A percentile compares a stretch with the other conserved stretches of the same genome.
These are phyloP conservation scores for Eubucco bourcierii DNA, from an alignment of 2,113 vertebrate species.

Conservation along the genomic window DNA sequence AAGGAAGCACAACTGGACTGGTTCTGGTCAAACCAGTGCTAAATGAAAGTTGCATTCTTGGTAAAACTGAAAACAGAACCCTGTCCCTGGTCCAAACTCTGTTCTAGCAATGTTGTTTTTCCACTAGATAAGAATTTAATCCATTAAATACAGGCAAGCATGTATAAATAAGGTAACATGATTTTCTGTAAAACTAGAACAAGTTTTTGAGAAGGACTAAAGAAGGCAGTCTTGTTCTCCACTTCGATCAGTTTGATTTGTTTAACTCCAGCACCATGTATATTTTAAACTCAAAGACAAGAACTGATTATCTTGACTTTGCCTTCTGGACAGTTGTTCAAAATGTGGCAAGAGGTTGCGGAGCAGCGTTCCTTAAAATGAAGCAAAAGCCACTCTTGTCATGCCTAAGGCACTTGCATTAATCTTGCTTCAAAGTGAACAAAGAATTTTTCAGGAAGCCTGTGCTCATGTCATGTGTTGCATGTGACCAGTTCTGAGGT, in stretches of 20 bases:
- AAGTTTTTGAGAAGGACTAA: background rate
- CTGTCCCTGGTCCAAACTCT: background rate
- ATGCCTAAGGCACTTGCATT: no score
- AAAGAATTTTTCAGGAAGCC: background rate
- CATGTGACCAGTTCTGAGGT: background rate
- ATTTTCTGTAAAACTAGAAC: background rate
- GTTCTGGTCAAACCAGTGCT: constrained; percentile 9
- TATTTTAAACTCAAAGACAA: background rate
- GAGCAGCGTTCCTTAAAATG: background rate
- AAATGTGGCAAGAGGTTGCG: background rate
- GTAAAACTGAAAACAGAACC: constrained; percentile 54
- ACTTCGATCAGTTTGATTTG: background rate
- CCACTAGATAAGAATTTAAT: background rate
- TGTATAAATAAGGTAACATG: background rate
- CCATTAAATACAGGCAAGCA: background rate
- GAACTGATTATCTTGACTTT: background rate
- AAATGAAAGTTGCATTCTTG: constrained; percentile 25
- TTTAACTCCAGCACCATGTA: background rate
- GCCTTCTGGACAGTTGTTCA: background rate
- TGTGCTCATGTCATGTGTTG: background rate
- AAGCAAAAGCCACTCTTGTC: background rate
- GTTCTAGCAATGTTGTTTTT: background rate
- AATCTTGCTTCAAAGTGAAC: background rate
- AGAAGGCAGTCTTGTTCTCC: background rate
- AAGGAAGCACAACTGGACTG: background rate